Conservation (phyloP, 2,888 invertebrate genomes). For the Bedellia somnulentella region DNA sequence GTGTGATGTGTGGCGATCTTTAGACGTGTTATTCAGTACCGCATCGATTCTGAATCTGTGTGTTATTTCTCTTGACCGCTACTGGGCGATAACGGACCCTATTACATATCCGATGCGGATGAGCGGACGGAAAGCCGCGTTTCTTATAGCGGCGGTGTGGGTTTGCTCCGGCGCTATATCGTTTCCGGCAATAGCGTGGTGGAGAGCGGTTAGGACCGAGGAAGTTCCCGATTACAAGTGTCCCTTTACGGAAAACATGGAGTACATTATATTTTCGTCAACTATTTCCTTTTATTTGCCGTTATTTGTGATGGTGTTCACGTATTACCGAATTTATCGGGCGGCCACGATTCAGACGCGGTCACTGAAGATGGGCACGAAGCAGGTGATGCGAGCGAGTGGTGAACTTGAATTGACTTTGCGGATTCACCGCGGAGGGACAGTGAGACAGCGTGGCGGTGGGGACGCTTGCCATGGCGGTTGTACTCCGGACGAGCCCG, state of each 20-base stretch:
- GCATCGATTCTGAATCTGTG: slow-evolving; percentile 97
- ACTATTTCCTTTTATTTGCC: slow-evolving; percentile 98
- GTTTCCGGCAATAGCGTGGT: slow-evolving; percentile 97
- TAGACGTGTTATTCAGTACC: slow-evolving; percentile 96
- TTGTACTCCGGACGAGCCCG: slow-evolving; percentile 69
- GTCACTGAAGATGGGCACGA: slow-evolving; percentile 88
- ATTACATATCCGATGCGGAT: slow-evolving; percentile 95
- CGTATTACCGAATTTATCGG: slow-evolving; percentile 93
- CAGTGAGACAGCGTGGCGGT: slow-evolving; percentile 64
- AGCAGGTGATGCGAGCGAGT: slow-evolving; percentile 82
- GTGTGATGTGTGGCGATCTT: slow-evolving; percentile 97
- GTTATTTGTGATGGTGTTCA: slow-evolving; percentile 95
- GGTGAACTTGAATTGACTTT: slow-evolving; percentile 87
- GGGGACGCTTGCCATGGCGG: slow-evolving; percentile 53
- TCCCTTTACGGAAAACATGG: slow-evolving; percentile 94
- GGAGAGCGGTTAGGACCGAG: slow-evolving; percentile 84
- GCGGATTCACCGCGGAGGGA: slow-evolving; percentile 91
- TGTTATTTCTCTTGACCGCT: slow-evolving; percentile 94
- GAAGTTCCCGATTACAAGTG: slow-evolving; percentile 85
- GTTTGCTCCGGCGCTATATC: slow-evolving; percentile 95
- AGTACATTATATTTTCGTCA: slow-evolving; percentile 96
- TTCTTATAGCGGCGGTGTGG: slow-evolving; percentile 94
- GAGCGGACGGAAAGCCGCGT: slow-evolving; percentile 83
- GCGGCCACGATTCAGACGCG: slow-evolving; percentile 92
- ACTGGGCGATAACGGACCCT: slow-evolving; percentile 99